phyloP scores from a whole-genome alignment of 2,113 vertebrate genomes.

The Ovis aries region DNA sequence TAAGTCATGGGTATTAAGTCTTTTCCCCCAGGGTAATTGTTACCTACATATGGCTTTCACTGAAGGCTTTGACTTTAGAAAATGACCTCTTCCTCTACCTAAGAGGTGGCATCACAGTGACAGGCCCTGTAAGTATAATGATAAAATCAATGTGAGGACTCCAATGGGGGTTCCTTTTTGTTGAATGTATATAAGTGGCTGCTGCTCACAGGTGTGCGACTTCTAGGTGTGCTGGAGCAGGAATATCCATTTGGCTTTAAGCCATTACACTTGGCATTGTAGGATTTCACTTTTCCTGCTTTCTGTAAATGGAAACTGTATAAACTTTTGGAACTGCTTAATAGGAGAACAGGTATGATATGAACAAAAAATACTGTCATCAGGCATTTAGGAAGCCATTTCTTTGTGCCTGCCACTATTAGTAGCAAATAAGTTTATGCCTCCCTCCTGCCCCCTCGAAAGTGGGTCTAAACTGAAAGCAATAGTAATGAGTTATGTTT shows the following conservation, averaged over 20 bases:
- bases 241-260: not conserved
- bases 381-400: not conserved
- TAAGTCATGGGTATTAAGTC: not conserved
- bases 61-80: not conserved
- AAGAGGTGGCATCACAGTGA: not conserved
- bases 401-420: not conserved
- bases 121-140: not conserved
- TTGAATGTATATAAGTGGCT: not conserved
- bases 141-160: not conserved
- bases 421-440: not conserved
- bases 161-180: not conserved
- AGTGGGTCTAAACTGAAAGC: not conserved
- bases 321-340: not conserved
- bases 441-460: not conserved
- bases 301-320: not conserved
- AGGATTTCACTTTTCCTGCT: not conserved
- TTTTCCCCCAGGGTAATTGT: not conserved
- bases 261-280: not conserved
- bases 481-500: not conserved
- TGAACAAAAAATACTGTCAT: not conserved
- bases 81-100: not conserved
- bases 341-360: not conserved
- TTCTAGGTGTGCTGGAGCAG: too few relatives aligned
- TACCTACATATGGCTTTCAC: not conserved
- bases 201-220: rapidly evolving